Evolutionary conservation across 2,113 vertebrate genomes (phyloP).

Genomic region (Potamarius usumacintae): DNA sequence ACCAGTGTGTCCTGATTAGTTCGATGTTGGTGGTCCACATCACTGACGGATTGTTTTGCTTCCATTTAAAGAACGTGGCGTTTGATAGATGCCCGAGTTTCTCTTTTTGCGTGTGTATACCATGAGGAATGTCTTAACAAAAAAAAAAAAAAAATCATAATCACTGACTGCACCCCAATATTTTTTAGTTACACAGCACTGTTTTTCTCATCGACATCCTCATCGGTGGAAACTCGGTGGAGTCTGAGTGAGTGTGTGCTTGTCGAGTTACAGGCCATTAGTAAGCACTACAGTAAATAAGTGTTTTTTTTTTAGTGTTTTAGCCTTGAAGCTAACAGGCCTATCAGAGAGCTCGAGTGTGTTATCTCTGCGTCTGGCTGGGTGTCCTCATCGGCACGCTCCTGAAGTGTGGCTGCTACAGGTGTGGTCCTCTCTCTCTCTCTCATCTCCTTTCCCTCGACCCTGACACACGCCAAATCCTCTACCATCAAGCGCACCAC

Average conservation of each 20-base stretch:
- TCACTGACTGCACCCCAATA: not conserved
- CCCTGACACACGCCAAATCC: constrained; percentile 70
- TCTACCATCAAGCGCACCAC: constrained; percentile 28
- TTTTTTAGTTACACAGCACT: not conserved
- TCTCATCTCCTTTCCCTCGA: constrained; percentile 63
- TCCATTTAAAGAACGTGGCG: not conserved
- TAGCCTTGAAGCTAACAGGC: constrained; percentile 70
- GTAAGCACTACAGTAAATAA: constrained; percentile 36
- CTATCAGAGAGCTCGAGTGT: constrained; percentile 61
- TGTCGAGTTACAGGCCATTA: constrained; percentile 24
- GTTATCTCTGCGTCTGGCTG: constrained; percentile 55
- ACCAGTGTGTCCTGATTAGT: not conserved
- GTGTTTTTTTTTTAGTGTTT: constrained; percentile 36
- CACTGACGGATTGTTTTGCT: not conserved
- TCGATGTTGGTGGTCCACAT: not conserved
- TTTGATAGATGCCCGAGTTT: not conserved
- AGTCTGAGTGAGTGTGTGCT: not conserved
- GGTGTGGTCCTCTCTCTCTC: constrained; percentile 71
- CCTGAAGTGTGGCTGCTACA: constrained; percentile 74
- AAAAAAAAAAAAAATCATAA: not conserved
- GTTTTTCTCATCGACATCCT: not conserved
- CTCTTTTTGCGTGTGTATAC: not conserved
- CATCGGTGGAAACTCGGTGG: not conserved
- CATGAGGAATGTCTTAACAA: not conserved
- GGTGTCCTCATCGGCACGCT: constrained; percentile 71